These are phyloP conservation scores for Neomonachus schauinslandi DNA, from an alignment of 2,113 vertebrate genomes.

Conservation along the genomic window DNA sequence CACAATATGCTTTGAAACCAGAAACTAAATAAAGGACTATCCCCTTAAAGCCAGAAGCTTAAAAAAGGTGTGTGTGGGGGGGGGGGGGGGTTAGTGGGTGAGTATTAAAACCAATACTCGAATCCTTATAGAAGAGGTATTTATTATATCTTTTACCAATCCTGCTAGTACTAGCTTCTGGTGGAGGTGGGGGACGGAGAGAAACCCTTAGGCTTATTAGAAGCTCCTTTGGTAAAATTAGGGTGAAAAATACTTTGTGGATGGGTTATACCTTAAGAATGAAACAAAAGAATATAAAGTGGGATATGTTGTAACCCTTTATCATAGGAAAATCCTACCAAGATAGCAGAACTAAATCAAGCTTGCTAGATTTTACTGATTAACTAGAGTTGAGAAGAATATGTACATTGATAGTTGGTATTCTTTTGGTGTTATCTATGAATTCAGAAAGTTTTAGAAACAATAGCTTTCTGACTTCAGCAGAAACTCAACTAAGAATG, in stretches of 20 bases:
- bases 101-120: background rate
- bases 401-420: background rate
- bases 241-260: background rate
- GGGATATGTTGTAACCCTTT: background rate
- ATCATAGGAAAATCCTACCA: background rate
- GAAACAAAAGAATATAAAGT: background rate
- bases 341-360: background rate
- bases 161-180: background rate
- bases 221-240: background rate
- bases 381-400: background rate
- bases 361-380: background rate
- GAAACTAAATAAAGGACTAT: background rate
- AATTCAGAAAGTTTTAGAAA: background rate
- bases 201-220: background rate
- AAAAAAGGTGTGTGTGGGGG: background rate
- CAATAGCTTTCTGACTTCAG: background rate
- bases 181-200: accelerated
- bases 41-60: background rate
- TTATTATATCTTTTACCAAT: background rate
- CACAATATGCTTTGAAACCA: background rate
- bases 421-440: background rate
- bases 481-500: background rate
- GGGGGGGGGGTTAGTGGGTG: background rate
- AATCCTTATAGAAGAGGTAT: background rate
- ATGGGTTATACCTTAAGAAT: background rate